These are phyloP conservation scores for Ichneumon xanthorius DNA, from an alignment of 2,888 invertebrate genomes.

Conservation along the genomic window DNA sequence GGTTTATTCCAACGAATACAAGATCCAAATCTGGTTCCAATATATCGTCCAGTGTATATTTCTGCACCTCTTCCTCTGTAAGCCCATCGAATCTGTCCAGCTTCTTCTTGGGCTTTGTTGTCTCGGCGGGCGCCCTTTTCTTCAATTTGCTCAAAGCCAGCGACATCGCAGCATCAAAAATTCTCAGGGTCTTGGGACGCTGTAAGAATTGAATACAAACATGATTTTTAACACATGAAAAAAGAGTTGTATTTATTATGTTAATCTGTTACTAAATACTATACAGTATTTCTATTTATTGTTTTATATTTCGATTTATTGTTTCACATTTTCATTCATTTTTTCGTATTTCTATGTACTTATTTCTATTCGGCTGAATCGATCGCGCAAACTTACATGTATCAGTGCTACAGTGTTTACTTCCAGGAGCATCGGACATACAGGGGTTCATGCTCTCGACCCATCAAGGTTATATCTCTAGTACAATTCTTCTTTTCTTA, in stretches of 20 bases:
- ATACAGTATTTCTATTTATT: neutral
- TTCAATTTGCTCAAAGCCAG: constrained; percentile 77
- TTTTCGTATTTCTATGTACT: neutral
- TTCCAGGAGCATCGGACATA: neutral
- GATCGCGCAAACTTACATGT: neutral
- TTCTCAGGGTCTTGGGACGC: neutral
- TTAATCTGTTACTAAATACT: neutral
- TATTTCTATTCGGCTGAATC: neutral
- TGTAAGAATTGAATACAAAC: neutral
- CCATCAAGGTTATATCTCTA: neutral
- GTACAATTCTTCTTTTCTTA: neutral
- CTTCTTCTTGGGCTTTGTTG: constrained; percentile 70
- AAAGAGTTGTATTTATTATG: too few relatives aligned
- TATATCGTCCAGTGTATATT: constrained; percentile 79
- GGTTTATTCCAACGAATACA: constrained; percentile 83
- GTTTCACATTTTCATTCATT: neutral
- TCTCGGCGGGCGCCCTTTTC: constrained; percentile 67
- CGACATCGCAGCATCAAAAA: constrained; percentile 50
- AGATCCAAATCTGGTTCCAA: constrained; percentile 78
- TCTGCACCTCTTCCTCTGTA: constrained; percentile 79
- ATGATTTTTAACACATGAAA: neutral
- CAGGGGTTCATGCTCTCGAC: neutral
- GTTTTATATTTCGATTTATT: neutral
- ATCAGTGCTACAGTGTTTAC: neutral
- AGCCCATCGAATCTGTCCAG: constrained; percentile 80